phyloP scores from a whole-genome alignment of 2,888 invertebrate genomes.

The Cremastinae sp. region DNA sequence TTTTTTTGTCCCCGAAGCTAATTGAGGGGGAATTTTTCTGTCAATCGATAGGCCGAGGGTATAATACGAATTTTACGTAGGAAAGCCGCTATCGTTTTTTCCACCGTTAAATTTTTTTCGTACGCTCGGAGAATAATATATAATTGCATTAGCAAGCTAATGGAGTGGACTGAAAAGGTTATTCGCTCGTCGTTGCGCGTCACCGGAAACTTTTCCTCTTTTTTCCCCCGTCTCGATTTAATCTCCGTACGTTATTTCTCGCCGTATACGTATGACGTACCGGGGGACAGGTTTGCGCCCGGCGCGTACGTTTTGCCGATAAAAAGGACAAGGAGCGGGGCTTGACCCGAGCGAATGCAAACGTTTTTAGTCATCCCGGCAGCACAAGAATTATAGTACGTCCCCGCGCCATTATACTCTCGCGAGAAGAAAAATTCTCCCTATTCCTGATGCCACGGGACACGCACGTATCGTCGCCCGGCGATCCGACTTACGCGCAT shows the following conservation, averaged over 20 bases:
- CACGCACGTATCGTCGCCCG: conserved; percentile 8
- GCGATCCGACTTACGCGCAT: conserved; percentile 14
- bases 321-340: conserved; percentile 29
- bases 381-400: conserved; percentile 15
- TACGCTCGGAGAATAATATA: conserved; percentile 68
- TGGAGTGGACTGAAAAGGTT: conserved; percentile 68
- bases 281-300: conserved; percentile 36
- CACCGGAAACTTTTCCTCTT: conserved; percentile 26
- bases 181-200: conserved; percentile 38
- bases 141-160: conserved; percentile 76
- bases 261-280: conserved; percentile 31
- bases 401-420: conserved; percentile 18
- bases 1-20: conserved; percentile 38
- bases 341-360: conserved; percentile 26
- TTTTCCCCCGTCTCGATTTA: background rate
- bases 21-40: conserved; percentile 53
- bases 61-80: conserved; percentile 39
- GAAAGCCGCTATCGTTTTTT: conserved; percentile 43
- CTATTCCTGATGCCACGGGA: conserved; percentile 4
- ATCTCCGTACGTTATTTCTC: too few relatives aligned
- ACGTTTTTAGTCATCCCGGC: conserved; percentile 27
- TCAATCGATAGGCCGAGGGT: conserved; percentile 34
- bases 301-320: conserved; percentile 40
- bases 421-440: conserved; percentile 9
- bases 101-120: conserved; percentile 48